Evolutionary conservation across 2,113 vertebrate species (phyloP), one percentile per base, ranked within the genome.

Genomic region (Chlamydotis undulata): DNA sequence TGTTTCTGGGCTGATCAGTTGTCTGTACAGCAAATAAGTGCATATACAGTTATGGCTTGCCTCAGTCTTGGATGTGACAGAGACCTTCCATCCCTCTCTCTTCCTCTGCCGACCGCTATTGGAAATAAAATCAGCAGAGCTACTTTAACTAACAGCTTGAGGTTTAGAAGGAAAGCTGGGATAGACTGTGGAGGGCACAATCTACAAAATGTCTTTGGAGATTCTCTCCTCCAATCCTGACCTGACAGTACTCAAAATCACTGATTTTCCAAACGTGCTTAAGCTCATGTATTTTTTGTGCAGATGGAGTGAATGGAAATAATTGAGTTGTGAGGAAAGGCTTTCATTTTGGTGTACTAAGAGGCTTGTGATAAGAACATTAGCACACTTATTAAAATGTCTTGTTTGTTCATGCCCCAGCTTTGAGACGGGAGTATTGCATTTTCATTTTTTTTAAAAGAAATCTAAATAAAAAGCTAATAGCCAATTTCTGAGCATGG

Each of bases 331-430:
- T 56, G 79, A 89, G 60, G 77, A 71, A 82, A 92, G 43, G 41
- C 50, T 94, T 93, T 89, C 6, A 0, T 90, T 78, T 49, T 57
- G 73, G 71, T 89, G 35, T 31, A 82, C 69, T 80, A 52, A 90
- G 69, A 92, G 49, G 41, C 53, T 91, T 96, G 60, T 78, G 90
- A 87, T 87, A 91, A 90, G 94, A 94, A 71, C 73, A 76, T 96
- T 92, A 93, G 86, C 80, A 41, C 80, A 68, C 80, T 92, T 96
- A 93, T 93, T 95, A 95, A 95, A 95, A 93, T 56, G n/a, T 89
- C 96, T 73, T 96, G 69, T 89, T 94, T 97, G 90, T 82, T 81
- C 83, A 79, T 91, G 83, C 24, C 89, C 49, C 0, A 0, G 50
- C 56, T 92, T 94, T 96, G 64, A 92, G 83, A 89, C 69, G 77